Percentiles rank a stretch among this genome's conserved stretches.
These are phyloP conservation scores for Agonopterix heracliana DNA, from an alignment of 2,888 invertebrate species.

Conservation along the genomic window DNA sequence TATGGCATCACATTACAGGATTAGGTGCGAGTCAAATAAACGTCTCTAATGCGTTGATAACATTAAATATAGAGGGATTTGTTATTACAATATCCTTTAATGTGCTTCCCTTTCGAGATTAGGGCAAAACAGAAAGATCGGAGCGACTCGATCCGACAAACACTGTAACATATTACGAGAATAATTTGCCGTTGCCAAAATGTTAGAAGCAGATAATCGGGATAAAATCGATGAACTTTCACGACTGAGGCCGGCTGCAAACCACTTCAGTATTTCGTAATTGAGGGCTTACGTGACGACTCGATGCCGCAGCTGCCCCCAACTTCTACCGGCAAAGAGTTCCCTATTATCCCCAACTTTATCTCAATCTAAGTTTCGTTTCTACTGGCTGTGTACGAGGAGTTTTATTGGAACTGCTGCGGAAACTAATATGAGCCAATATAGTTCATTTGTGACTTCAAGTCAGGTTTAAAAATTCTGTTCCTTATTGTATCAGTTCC, in stretches of 20 bases:
- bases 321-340: conserved; percentile 58
- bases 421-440: conserved; percentile 45
- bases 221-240: conserved; percentile 61
- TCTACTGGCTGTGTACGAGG: conserved; percentile 33
- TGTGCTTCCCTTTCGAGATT: too few relatives aligned
- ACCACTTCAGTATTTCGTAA: conserved; percentile 69
- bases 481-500: too few relatives aligned
- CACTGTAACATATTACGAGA: too few relatives aligned
- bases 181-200: conserved; percentile 18
- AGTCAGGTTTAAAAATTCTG: too few relatives aligned
- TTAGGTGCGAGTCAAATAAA: too few relatives aligned
- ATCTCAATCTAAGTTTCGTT: conserved; percentile 67
- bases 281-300: conserved; percentile 73
- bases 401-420: conserved; percentile 41
- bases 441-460: conserved; percentile 22
- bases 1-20: too few relatives aligned
- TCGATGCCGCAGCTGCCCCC: conserved; percentile 58
- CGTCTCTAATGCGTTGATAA: too few relatives aligned
- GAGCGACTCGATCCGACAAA: too few relatives aligned
- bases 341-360: conserved; percentile 58
- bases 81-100: too few relatives aligned
- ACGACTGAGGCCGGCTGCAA: conserved; percentile 48
- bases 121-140: too few relatives aligned
- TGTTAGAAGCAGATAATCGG: conserved; percentile 48
- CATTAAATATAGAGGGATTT: too few relatives aligned